Conservation (phyloP, 1,140 invertebrate genomes). For the Protaetia brevitarsis region DNA sequence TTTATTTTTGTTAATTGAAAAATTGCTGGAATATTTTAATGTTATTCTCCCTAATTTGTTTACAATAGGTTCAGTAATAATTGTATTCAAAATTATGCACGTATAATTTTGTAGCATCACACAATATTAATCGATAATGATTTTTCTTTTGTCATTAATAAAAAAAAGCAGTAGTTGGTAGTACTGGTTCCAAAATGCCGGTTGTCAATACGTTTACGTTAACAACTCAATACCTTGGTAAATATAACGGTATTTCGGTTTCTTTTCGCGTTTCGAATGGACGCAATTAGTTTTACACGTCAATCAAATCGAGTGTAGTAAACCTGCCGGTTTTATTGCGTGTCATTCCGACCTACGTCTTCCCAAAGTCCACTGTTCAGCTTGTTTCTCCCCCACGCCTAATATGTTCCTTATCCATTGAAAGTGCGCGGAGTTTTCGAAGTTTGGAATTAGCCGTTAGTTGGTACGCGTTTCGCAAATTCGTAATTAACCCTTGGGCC, state of each 20-base stretch:
- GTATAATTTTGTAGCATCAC: no score
- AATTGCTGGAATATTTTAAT: no score
- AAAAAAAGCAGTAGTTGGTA: background rate
- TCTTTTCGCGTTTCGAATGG: background rate
- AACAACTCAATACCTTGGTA: background rate
- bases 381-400: background rate
- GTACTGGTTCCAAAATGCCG: background rate
- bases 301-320: background rate
- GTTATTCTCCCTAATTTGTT: no score
- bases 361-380: background rate
- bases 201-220: background rate
- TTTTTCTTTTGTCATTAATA: background rate
- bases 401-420: background rate
- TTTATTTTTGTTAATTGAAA: no score
- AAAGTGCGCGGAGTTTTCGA: background rate
- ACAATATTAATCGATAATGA: no score
- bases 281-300: background rate
- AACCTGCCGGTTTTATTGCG: background rate
- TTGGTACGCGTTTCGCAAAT: no score
- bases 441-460: background rate
- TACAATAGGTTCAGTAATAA: no score
- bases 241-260: background rate
- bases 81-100: background rate
- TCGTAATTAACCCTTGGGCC: no score
- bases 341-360: constrained; percentile 4